phyloP scores from a whole-genome alignment of 1,140 invertebrate genomes.

The Oncopeltus fasciatus region DNA sequence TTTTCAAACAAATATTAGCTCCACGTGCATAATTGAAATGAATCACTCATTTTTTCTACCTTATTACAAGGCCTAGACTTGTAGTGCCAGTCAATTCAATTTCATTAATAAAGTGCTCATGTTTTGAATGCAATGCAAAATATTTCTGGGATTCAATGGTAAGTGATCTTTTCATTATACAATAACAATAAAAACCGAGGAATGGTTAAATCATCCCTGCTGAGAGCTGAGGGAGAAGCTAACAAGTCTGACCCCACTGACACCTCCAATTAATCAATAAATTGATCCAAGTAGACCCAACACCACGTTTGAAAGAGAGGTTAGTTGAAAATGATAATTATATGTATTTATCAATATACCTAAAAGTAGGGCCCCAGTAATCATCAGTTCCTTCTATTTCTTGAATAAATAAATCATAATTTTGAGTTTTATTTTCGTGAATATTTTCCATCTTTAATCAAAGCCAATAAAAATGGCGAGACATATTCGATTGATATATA shows the following conservation, averaged over 20 bases:
- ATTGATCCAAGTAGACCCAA: constrained; percentile 3
- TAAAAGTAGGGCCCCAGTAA: constrained; percentile 78
- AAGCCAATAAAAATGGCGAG: too few species aligned
- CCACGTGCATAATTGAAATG: not conserved
- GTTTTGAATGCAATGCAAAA: constrained; percentile 26
- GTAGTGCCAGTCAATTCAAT: constrained; percentile 47
- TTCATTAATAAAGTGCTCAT: constrained; percentile 45
- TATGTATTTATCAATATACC: constrained; percentile 31
- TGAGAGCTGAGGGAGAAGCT: too few species aligned
- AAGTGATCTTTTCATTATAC: not conserved
- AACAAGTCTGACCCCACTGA: too few species aligned
- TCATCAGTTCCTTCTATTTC: constrained; percentile 84
- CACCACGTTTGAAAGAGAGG: not conserved
- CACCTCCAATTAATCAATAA: constrained; percentile 22
- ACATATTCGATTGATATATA: too few species aligned
- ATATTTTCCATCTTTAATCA: constrained; percentile 12
- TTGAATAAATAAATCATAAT: constrained; percentile 52
- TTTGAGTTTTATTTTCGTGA: constrained; percentile 19
- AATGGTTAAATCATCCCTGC: too few species aligned
- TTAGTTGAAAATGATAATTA: too few species aligned
- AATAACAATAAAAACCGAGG: not conserved
- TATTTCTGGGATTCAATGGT: constrained; percentile 14
- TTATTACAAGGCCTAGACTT: constrained; percentile 45
- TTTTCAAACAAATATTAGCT: too few species aligned
- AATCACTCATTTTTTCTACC: constrained; percentile 30